Percentiles rank a stretch among this genome's conserved stretches.
Conservation (phyloP, 2,113 vertebrate species). For the Cebus imitator region DNA sequence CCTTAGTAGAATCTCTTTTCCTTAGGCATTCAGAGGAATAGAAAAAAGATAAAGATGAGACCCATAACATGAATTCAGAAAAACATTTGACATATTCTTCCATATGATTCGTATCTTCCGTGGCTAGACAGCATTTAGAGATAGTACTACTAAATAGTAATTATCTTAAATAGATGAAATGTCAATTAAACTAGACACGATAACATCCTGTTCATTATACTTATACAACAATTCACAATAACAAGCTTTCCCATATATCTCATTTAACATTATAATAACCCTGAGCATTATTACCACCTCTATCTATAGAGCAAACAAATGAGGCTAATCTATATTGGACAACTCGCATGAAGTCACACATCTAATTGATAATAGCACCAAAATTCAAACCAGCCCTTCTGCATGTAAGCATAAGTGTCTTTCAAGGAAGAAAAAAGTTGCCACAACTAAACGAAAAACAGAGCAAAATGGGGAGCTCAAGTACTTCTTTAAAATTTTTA, state of each 20-base stretch:
- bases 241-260: background rate
- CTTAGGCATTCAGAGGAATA: background rate
- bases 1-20: background rate
- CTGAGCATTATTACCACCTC: background rate
- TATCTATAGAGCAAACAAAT: background rate
- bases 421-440: background rate
- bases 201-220: background rate
- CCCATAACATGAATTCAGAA: background rate
- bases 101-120: background rate
- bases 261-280: background rate
- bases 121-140: background rate
- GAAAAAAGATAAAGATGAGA: background rate
- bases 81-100: background rate
- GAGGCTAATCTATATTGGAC: background rate
- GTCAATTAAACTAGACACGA: background rate
- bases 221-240: background rate
- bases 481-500: background rate
- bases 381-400: conserved; percentile 1
- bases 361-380: background rate
- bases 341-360: background rate
- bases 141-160: background rate
- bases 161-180: background rate
- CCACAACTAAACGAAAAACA: background rate
- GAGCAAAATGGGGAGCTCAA: background rate
- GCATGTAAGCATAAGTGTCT: background rate